Evolutionary conservation across 2,797 vertebrate species (phyloP).

Genomic region (Eupleurogrammus muticus): DNA sequence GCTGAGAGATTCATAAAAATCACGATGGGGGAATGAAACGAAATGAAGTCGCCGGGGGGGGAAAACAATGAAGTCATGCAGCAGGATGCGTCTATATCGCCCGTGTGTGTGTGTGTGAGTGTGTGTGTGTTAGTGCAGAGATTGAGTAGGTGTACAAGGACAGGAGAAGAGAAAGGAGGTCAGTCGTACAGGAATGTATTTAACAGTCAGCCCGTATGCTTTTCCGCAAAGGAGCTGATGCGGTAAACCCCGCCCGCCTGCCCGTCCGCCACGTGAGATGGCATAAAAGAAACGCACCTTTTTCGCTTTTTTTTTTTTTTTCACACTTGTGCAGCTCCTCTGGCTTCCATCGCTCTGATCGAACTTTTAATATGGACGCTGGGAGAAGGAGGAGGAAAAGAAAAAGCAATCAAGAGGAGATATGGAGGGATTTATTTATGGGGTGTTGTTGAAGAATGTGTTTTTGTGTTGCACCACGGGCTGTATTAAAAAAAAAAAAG

Average conservation of each 20-base stretch:
- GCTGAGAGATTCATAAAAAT: slow-evolving; percentile 47
- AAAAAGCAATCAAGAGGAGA: slow-evolving; percentile 11
- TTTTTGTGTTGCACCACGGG: slow-evolving; percentile 33
- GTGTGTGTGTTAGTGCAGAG: slow-evolving; percentile 38
- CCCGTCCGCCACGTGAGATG: not conserved
- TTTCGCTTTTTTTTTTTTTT: too few relatives aligned
- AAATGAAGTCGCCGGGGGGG: slow-evolving; percentile 35
- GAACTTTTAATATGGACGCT: slow-evolving; percentile 17
- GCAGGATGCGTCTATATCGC: slow-evolving; percentile 24
- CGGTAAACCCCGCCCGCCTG: slow-evolving; percentile 24
- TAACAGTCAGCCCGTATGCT: slow-evolving; percentile 32
- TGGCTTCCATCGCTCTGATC: slow-evolving; percentile 7
- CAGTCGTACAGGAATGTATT: slow-evolving; percentile 27
- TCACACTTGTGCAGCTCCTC: not conserved
- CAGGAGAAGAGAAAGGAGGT: slow-evolving; percentile 35
- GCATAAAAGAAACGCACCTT: slow-evolving; percentile 2
- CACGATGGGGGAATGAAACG: slow-evolving; percentile 37
- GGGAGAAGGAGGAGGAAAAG: too few relatives aligned
- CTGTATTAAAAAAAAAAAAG: slow-evolving; percentile 33
- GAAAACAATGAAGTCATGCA: slow-evolving; percentile 45
- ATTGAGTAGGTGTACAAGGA: slow-evolving; percentile 47
- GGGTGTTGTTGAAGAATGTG: slow-evolving; percentile 26
- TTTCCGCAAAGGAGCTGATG: slow-evolving; percentile 35
- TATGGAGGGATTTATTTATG: slow-evolving; percentile 34
- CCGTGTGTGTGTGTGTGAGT: slow-evolving; percentile 18